Evolutionary conservation across 2,888 invertebrate genomes (phyloP).

Genomic region (Dioctria linearis): DNA sequence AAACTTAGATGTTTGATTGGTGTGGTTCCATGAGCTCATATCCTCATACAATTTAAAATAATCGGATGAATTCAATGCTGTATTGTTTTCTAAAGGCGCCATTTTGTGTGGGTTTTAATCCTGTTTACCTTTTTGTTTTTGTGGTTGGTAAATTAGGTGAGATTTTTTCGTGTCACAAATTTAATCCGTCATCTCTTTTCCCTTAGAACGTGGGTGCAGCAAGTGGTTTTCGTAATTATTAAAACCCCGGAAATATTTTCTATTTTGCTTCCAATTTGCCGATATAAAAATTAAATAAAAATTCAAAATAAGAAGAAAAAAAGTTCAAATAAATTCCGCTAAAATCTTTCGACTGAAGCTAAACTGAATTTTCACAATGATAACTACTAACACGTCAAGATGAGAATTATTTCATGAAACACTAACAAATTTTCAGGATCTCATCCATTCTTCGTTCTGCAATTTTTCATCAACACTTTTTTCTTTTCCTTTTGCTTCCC

Average conservation of each 20-base stretch:
- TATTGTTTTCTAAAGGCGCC: slow-evolving; percentile 33
- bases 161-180: too few species aligned
- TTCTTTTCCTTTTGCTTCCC: too few species aligned
- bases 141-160: too few species aligned
- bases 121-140: too few species aligned
- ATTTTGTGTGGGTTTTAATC: neutral
- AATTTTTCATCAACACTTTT: slow-evolving; percentile 14
- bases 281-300: too few species aligned
- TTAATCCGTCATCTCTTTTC: too few species aligned
- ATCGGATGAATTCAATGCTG: slow-evolving; percentile 60
- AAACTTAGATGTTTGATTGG: slow-evolving; percentile 57
- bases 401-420: neutral
- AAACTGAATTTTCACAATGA: neutral
- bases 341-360: neutral
- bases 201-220: too few species aligned
- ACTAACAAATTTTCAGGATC: neutral
- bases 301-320: too few species aligned
- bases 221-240: too few species aligned
- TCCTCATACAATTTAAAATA: slow-evolving; percentile 62
- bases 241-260: too few species aligned
- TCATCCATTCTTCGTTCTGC: neutral
- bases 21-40: slow-evolving; percentile 59
- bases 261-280: too few species aligned
- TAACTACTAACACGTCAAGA: neutral
- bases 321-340: neutral